A percentile compares a stretch with the other conserved stretches of the same genome.
These are phyloP conservation scores for Leptodactylus fuscus DNA, from an alignment of 2,113 vertebrate species.

Conservation along the genomic window DNA sequence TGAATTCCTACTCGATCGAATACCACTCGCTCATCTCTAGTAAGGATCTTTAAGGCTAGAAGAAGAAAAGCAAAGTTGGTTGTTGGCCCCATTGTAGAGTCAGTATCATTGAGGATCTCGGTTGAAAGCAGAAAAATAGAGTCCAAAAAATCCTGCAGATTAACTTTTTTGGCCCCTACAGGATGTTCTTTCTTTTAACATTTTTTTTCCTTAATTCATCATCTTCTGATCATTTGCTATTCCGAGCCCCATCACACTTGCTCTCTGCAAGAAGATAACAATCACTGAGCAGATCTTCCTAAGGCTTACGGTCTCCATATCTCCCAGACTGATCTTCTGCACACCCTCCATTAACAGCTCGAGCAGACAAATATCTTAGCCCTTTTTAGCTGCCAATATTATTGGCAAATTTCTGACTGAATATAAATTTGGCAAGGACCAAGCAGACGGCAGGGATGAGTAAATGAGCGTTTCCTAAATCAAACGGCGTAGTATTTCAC, in stretches of 20 bases:
- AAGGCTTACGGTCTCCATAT: background rate
- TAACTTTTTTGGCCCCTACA: too few species aligned
- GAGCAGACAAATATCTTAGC: background rate
- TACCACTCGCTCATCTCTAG: too few species aligned
- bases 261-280: background rate
- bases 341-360: background rate
- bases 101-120: too few species aligned
- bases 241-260: background rate
- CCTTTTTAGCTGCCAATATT: constrained; percentile 14
- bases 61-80: too few species aligned
- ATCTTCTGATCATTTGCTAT: background rate
- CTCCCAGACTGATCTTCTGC: background rate
- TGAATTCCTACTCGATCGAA: too few species aligned
- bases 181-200: too few species aligned
- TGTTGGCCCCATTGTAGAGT: too few species aligned
- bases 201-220: background rate
- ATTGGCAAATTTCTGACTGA: constrained; percentile 20
- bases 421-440: constrained; percentile 16
- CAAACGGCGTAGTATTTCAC: background rate
- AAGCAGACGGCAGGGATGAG: constrained; percentile 8
- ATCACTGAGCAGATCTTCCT: background rate
- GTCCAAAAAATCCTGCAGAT: too few species aligned
- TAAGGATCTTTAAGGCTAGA: background rate
- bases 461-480: constrained; percentile 17
- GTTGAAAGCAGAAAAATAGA: too few species aligned